Percentiles rank a stretch among this genome's conserved stretches.
Evolutionary conservation across 2,888 invertebrate species (phyloP).

Genomic region (Pinctada fucata): DNA sequence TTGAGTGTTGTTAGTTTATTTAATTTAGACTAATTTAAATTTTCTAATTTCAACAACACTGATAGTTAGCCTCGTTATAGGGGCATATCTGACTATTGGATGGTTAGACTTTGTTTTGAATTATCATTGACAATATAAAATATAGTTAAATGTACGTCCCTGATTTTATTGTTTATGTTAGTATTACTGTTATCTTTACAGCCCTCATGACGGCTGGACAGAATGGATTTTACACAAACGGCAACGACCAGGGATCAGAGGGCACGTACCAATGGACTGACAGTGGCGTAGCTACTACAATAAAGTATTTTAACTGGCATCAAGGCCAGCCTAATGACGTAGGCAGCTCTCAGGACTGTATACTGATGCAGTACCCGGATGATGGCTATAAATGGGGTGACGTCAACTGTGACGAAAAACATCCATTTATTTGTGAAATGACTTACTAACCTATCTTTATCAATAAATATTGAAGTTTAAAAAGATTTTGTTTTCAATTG

Average conservation of each 20-base stretch:
- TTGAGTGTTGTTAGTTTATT: no score
- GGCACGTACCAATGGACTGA: constrained; percentile 56
- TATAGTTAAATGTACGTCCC: no score
- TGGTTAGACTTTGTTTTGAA: no score
- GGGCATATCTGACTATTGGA: no score
- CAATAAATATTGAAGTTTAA: neutral
- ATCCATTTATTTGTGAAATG: constrained; percentile 64
- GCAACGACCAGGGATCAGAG: constrained; percentile 53
- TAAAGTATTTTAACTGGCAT: constrained; percentile 56
- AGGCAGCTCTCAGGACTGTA: constrained; percentile 58
- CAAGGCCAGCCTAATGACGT: constrained; percentile 64
- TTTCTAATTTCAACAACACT: no score
- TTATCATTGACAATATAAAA: no score
- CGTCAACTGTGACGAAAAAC: constrained; percentile 52
- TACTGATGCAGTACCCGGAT: constrained; percentile 57
- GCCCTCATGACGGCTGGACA: constrained; percentile 46
- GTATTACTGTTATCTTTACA: constrained; percentile 13
- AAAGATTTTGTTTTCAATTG: neutral
- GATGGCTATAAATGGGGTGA: constrained; percentile 61
- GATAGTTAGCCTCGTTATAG: no score
- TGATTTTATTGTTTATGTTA: neutral
- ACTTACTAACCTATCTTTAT: neutral
- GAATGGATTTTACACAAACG: constrained; percentile 55
- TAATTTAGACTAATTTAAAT: no score
- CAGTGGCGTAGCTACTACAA: constrained; percentile 45